Conservation (phyloP, 2,888 invertebrate species). For the Chrysotoxum bicinctum region DNA sequence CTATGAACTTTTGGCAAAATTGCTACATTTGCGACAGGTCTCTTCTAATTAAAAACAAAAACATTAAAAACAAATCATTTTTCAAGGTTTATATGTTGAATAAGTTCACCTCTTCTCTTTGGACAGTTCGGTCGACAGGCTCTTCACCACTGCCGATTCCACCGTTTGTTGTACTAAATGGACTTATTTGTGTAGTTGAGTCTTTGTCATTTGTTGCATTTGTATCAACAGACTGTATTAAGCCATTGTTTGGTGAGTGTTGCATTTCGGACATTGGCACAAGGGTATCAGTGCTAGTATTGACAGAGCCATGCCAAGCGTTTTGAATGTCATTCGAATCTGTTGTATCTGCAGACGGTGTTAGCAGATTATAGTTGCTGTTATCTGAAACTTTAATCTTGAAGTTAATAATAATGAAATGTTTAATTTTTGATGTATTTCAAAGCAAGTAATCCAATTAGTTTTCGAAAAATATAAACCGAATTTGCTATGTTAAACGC, state of each 20-base stretch:
- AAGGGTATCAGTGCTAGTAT: slow-evolving; percentile 84
- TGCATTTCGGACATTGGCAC: slow-evolving; percentile 77
- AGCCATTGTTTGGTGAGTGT: slow-evolving; percentile 36
- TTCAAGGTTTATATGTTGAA: background rate
- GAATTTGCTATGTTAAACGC: background rate
- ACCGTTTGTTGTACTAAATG: slow-evolving; percentile 47
- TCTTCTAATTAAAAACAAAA: slow-evolving; percentile 44
- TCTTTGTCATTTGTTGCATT: slow-evolving; percentile 41
- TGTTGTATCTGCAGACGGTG: slow-evolving; percentile 34
- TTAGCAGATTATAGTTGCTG: slow-evolving; percentile 58
- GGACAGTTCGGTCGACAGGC: slow-evolving; percentile 49
- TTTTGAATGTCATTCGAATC: slow-evolving; percentile 72
- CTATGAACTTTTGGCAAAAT: slow-evolving; percentile 80
- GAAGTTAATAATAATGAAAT: background rate
- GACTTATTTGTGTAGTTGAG: slow-evolving; percentile 37
- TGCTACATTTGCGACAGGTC: slow-evolving; percentile 72
- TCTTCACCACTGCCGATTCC: background rate
- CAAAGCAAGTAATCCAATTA: background rate
- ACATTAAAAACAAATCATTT: background rate
- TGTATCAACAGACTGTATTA: slow-evolving; percentile 5
- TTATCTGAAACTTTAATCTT: slow-evolving; percentile 52
- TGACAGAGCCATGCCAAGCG: slow-evolving; percentile 79
- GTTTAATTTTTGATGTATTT: background rate
- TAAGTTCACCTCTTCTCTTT: slow-evolving; percentile 55
- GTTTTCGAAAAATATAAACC: background rate